Conservation (phyloP, 1,140 invertebrate genomes). For the Brachionus rubens region DNA sequence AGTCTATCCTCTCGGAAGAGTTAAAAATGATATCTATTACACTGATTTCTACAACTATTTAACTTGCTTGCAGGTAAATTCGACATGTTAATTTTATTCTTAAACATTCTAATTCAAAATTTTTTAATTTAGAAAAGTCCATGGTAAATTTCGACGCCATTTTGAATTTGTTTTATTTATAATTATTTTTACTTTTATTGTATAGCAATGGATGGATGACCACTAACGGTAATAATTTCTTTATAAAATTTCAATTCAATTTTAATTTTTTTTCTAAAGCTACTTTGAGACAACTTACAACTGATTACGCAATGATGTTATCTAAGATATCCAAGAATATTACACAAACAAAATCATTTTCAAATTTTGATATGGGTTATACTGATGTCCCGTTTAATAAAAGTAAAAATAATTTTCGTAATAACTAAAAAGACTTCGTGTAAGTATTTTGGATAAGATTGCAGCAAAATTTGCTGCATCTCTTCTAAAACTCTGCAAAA, state of each 20-base stretch:
- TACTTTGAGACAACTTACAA: constrained; percentile 18
- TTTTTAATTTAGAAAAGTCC: background rate
- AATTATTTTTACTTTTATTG: background rate
- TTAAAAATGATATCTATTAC: constrained; percentile 61
- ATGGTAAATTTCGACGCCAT: too few species aligned
- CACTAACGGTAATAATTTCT: constrained; percentile 56
- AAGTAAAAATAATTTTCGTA: constrained; percentile 51
- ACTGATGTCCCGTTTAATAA: constrained; percentile 58
- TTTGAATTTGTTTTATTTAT: too few species aligned
- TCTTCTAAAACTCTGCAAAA: too few species aligned
- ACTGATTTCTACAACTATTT: constrained; percentile 61
- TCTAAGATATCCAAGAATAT: constrained; percentile 56
- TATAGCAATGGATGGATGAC: constrained; percentile 60
- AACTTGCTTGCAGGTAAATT: constrained; percentile 60
- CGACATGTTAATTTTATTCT: background rate
- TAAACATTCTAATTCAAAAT: background rate
- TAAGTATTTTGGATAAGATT: too few species aligned
- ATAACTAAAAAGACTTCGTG: too few species aligned
- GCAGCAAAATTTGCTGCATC: constrained; percentile 53
- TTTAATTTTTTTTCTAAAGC: background rate
- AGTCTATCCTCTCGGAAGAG: constrained; percentile 61
- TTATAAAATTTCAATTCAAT: constrained; percentile 49
- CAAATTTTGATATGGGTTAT: constrained; percentile 59
- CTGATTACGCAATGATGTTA: constrained; percentile 55
- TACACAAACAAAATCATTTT: constrained; percentile 53